phyloP scores from a whole-genome alignment of 2,113 vertebrate genomes.

The Pomatorhinus ruficollis region DNA sequence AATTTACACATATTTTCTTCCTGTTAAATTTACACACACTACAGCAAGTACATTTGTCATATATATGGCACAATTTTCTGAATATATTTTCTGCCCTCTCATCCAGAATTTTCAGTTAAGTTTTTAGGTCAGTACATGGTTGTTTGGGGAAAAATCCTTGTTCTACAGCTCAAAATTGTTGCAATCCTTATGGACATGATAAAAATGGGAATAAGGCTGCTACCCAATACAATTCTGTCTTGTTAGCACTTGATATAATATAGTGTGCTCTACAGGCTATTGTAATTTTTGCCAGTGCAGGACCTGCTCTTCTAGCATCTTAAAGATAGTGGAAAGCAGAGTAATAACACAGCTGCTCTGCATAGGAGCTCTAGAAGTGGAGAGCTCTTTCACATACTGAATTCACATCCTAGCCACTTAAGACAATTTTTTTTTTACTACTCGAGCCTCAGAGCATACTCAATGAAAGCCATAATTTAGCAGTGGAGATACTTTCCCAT shows the following conservation, averaged over 20 bases:
- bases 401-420: not conserved
- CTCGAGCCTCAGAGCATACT: not conserved
- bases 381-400: not conserved
- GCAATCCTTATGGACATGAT: not conserved
- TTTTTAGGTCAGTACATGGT: not conserved
- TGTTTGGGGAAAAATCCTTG: not conserved
- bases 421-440: not conserved
- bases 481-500: not conserved
- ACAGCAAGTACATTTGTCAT: not conserved
- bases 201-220: not conserved
- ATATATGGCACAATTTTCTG: not conserved
- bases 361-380: not conserved
- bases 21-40: not conserved
- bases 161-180: not conserved
- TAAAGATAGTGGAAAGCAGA: not conserved
- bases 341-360: not conserved
- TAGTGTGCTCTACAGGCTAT: not conserved
- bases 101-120: not conserved
- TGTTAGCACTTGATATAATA: not conserved
- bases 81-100: not conserved
- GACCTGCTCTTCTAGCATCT: not conserved
- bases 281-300: not conserved
- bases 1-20: not conserved
- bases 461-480: not conserved
- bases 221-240: not conserved